Evolutionary conservation across 1,140 invertebrate species (phyloP).

Genomic region (Cryptotermes secundus): DNA sequence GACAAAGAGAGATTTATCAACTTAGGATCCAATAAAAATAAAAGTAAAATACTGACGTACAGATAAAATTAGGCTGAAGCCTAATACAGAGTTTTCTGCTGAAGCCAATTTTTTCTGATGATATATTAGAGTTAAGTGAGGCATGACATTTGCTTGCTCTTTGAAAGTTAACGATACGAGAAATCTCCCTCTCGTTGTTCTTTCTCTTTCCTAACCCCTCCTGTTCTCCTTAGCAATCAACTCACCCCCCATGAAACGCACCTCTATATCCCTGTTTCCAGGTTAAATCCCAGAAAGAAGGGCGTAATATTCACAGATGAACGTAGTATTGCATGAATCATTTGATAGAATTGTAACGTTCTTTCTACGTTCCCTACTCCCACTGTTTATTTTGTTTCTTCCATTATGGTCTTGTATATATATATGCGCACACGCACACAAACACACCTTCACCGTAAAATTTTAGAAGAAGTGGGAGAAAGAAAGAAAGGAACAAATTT

Average conservation of each 20-base stretch:
- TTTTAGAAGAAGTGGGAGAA: neutral
- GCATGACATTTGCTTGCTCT: constrained; percentile 27
- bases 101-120: neutral
- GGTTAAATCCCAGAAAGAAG: neutral
- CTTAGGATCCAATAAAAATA: too few relatives aligned
- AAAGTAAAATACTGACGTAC: too few relatives aligned
- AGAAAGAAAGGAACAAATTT: neutral
- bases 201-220: neutral
- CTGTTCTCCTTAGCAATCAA: neutral
- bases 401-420: neutral
- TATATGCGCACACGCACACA: too few relatives aligned
- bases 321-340: neutral
- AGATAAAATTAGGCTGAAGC: neutral
- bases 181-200: constrained; percentile 4
- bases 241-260: neutral
- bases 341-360: neutral
- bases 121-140: constrained; percentile 18
- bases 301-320: neutral
- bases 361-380: neutral
- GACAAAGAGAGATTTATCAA: too few relatives aligned
- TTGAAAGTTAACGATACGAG: constrained; percentile 27
- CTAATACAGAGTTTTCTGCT: neutral
- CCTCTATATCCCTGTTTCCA: neutral
- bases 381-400: neutral
- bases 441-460: neutral